Evolutionary conservation across 2,888 invertebrate species (phyloP).

Genomic region (Cryptus armator): DNA sequence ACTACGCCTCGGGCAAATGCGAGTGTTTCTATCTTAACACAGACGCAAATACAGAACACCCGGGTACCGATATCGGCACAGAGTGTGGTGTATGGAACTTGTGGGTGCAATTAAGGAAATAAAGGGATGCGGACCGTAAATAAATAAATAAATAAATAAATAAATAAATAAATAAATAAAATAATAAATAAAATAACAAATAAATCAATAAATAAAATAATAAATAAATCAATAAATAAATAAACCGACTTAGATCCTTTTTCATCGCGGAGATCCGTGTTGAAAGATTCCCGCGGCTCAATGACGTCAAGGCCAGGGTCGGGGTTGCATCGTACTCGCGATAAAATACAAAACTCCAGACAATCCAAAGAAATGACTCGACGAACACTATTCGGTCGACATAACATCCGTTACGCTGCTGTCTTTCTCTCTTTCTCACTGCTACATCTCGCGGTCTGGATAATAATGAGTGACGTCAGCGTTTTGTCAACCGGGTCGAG

Average conservation of each 20-base stretch:
- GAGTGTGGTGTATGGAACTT: neutral
- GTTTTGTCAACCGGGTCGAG: slow-evolving; percentile 68
- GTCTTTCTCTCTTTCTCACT: slow-evolving; percentile 10
- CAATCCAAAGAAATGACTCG: slow-evolving; percentile 1
- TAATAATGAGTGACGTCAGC: slow-evolving; percentile 77
- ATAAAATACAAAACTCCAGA: neutral
- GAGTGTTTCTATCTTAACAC: too few relatives aligned
- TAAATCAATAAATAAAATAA: too few relatives aligned
- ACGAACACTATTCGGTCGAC: slow-evolving; percentile 22
- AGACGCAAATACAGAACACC: neutral
- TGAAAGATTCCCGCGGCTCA: neutral
- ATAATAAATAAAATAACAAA: neutral
- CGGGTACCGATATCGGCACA: neutral
- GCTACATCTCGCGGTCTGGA: slow-evolving; percentile 61
- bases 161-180: too few relatives aligned
- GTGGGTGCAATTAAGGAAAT: neutral
- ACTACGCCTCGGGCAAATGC: too few relatives aligned
- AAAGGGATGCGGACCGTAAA: neutral
- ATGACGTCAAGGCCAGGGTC: slow-evolving; percentile 42
- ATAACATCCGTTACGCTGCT: slow-evolving; percentile 54
- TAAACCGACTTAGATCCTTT: neutral
- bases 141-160: too few relatives aligned
- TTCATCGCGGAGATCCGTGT: slow-evolving; percentile 11
- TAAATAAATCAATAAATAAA: neutral
- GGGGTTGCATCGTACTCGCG: slow-evolving; percentile 15